Percentiles rank a stretch among this genome's conserved stretches.
These are phyloP conservation scores for Drosophila nigritarsus DNA, from an alignment of 2,888 invertebrate species.

Conservation along the genomic window DNA sequence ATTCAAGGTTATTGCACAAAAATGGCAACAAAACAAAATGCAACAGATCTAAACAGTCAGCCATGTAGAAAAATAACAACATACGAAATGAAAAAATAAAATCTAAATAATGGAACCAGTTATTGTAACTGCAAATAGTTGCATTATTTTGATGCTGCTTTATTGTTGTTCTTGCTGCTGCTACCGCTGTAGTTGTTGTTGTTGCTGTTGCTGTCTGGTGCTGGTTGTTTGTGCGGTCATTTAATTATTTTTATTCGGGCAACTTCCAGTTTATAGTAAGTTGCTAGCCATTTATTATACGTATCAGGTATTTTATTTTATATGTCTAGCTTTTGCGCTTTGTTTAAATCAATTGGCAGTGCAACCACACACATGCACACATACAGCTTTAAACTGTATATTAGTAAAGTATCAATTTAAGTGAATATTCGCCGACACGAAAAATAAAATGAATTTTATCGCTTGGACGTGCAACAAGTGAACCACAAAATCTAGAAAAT, in stretches of 20 bases:
- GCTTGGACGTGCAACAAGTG: conserved; percentile 71
- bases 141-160: conserved; percentile 42
- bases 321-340: conserved; percentile 40
- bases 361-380: neutral
- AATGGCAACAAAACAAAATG: conserved; percentile 48
- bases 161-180: conserved; percentile 27
- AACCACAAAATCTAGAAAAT: conserved; percentile 46
- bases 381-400: conserved; percentile 17
- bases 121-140: conserved; percentile 65
- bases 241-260: conserved; percentile 72
- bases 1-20: conserved; percentile 67
- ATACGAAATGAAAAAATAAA: conserved; percentile 22
- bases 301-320: conserved; percentile 19
- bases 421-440: conserved; percentile 35
- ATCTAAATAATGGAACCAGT: conserved; percentile 71
- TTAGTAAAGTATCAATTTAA: conserved; percentile 50
- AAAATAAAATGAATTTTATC: conserved; percentile 51
- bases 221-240: conserved; percentile 62
- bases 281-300: conserved; percentile 19
- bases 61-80: conserved; percentile 35
- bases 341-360: conserved; percentile 43
- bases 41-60: conserved; percentile 37
- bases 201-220: conserved; percentile 32
- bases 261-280: conserved; percentile 67
- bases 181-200: conserved; percentile 12